Evolutionary conservation across 2,113 vertebrate species (phyloP), one percentile per base, ranked within the genome.

Genomic region (Silurus meridionalis): DNA sequence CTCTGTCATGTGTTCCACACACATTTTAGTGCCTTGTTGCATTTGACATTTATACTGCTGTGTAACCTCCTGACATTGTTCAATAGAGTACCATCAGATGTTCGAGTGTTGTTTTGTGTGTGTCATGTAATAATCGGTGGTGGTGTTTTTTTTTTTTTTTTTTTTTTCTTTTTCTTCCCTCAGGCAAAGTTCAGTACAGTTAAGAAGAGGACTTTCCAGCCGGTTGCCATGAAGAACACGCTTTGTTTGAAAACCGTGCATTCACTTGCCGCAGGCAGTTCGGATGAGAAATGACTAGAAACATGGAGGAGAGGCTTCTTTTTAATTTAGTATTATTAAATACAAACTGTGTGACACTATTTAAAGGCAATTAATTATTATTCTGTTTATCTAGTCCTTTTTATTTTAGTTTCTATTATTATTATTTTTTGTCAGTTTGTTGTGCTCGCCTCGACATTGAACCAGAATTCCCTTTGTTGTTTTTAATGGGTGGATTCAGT

Each of bases 271-370:
- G 46, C 91, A 93, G 87, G 89, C 91, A 85, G 90, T 88, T 71
- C 87, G 88, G 89, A 89, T 74, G 82, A 80, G 83, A 90, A 88
- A 90, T 57, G 88, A 86, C 87, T 86, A 90, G 92, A 91, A 83
- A 89, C 82, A 87, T 66, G 80, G 89, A 92, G 91, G 93, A 92
- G 94, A 89, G 90, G 92, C 91, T 95, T 95, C 92, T 94, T 95
- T 95, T 95, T 95, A 93, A 93, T 94, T 96, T 96, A 95, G 94
- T 95, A 95, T 96, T 96, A 95, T 96, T 93, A 93, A 95, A 95
- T 92, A 94, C 94, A 94, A 93, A 91, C 93, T 89, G 95, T 95
- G 95, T 96, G 95, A 96, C 94, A 94, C 94, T 95, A 96, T 96
- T 96, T 96, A 96, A 96, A 95, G 89, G 94, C 94, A 89, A 94